These are phyloP conservation scores for Poecilus cupreus DNA, from an alignment of 2,888 invertebrate species.

Conservation along the genomic window DNA sequence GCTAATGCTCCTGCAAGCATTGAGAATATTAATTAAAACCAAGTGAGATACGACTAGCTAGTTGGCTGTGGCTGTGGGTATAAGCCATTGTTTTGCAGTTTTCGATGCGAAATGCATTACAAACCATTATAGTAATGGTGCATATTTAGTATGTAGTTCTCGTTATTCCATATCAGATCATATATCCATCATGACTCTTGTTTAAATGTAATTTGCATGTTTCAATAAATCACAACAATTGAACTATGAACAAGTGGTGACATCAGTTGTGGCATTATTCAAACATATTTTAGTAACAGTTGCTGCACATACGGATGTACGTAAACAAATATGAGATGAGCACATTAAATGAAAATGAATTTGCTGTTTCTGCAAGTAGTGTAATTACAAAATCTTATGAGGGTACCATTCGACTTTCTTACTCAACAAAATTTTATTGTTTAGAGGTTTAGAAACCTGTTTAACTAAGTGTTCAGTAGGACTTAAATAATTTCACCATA, in stretches of 20 bases:
- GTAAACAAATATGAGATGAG: too few relatives aligned
- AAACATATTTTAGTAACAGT: constrained; percentile 11
- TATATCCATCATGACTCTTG: constrained; percentile 13
- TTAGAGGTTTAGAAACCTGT: too few relatives aligned
- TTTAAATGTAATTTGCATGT: constrained; percentile 26
- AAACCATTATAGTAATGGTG: not conserved
- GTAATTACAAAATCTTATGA: too few relatives aligned
- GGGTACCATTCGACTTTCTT: too few relatives aligned
- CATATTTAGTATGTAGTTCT: not conserved
- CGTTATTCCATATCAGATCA: not conserved
- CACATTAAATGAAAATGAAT: too few relatives aligned
- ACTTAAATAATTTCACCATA: too few relatives aligned
- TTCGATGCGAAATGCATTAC: not conserved
- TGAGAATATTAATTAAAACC: not conserved
- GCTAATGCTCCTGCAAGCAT: not conserved
- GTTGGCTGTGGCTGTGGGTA: too few relatives aligned
- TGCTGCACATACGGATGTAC: too few relatives aligned
- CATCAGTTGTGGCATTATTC: constrained; percentile 8
- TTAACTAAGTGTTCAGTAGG: too few relatives aligned
- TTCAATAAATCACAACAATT: constrained; percentile 32
- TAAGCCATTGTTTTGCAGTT: not conserved
- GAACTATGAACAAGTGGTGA: constrained; percentile 14
- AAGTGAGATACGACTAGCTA: not conserved
- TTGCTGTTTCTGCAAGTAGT: too few relatives aligned
- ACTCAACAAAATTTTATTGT: too few relatives aligned